Base-by-base conservation (phyloP, 23 tunicate species). In the Phallusia fumigata region DNA sequence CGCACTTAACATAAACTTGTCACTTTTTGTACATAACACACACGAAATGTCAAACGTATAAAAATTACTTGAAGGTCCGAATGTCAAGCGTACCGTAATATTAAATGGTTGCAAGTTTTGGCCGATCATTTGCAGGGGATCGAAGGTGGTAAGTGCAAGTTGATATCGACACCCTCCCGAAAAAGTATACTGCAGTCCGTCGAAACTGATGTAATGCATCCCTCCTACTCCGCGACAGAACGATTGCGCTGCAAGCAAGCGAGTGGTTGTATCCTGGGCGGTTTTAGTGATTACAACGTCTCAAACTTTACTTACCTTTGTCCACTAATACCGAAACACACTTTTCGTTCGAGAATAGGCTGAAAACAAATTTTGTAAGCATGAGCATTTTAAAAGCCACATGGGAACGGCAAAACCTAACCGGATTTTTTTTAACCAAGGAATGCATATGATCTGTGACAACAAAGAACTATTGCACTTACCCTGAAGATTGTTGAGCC, bases 111-210 rank as follows among this genome's bases (percentile, higher is more conserved):
- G 83, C 19, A 79, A 34, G 36, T 79, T 79, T 52, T 19, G 5
- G 21, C 36, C 31, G 5, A 53, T 19, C 33, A 45, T 45, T 35
- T 77, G 31, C 50, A 33, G 32, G 6, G 83, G 83, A 52, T 83
- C 52, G 36, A 75, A 52, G 19, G 75, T 78, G 3, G 88, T 89
- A 32, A 73, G 30, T 47, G 80, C 88, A 1, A 84, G 88, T 77
- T 83, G 84, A 64, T 88, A 88, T 65, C 64, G 36, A 51, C 93
- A 89, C 32, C 75, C 75, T 22, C 93, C 93, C 52, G 78, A 31
- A 75, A 89, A 89, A 30, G 86, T 22, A 83, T 65, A 82, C 33
- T 80, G 65, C 1, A 77, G 45, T 34, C 75, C 76, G 65, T 89
- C 93, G 51, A 89, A 89, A 22, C 84, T 89, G 58, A 89, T 80